Percentiles rank a stretch among this genome's conserved stretches.
phyloP scores from a whole-genome alignment of 2,797 vertebrate genomes.

The Hemitrygon akajei region DNA sequence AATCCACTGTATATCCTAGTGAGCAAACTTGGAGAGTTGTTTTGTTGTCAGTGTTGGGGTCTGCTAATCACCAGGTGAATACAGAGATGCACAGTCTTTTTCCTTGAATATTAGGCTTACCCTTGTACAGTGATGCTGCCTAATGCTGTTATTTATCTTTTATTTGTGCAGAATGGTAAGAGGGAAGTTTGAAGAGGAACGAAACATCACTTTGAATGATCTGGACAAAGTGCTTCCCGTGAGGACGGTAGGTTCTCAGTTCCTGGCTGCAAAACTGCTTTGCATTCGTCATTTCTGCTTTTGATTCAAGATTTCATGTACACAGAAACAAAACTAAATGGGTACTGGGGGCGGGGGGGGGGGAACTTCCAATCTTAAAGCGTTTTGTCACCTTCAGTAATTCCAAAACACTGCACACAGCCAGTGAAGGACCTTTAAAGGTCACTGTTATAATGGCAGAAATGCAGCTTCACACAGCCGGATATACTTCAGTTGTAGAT shows the following conservation, averaged over 20 bases:
- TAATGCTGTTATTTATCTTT: background rate
- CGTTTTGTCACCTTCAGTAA: no score
- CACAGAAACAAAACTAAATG: background rate
- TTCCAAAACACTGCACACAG: no score
- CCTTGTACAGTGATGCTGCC: background rate
- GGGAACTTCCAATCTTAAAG: no score
- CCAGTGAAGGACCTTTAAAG: no score
- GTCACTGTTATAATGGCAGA: no score
- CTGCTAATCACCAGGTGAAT: background rate
- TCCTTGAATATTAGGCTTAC: background rate
- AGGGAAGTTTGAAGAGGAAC: constrained; percentile 77
- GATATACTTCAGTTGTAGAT: no score
- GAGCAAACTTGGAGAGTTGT: background rate
- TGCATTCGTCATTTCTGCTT: background rate
- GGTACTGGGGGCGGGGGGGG: no score
- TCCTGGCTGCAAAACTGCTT: background rate
- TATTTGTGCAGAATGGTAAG: constrained; percentile 72
- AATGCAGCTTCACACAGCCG: no score
- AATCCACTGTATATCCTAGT: no score
- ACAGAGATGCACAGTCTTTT: background rate
- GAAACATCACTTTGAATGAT: constrained; percentile 85
- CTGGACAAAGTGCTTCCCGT: constrained; percentile 87
- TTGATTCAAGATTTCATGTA: background rate
- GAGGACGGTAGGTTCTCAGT: constrained; percentile 67
- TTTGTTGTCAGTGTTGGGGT: background rate